phyloP scores from a whole-genome alignment of 35 echinoderm and acorn worm species.

The Heliocidaris tuberculata region DNA sequence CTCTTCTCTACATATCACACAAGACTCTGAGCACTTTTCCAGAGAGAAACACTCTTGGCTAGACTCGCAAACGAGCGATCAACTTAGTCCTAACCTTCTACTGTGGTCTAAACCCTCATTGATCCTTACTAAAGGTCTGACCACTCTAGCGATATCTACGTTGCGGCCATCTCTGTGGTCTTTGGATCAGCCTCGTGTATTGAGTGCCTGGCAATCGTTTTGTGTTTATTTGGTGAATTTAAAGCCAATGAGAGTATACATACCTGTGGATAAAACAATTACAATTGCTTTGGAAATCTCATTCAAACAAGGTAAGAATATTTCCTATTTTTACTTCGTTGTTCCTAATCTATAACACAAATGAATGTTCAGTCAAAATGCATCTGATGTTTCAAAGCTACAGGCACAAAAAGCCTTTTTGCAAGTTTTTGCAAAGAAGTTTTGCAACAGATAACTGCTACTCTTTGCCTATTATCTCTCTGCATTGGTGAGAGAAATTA shows the following conservation, averaged over 20 bases:
- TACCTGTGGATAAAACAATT: slow-evolving; percentile 3
- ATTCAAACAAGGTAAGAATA: not conserved
- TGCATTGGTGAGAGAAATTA: too few species aligned
- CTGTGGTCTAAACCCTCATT: not conserved
- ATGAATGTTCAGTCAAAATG: too few species aligned
- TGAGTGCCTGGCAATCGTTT: not conserved
- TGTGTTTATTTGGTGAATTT: not conserved
- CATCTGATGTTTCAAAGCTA: too few species aligned
- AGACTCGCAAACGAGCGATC: not conserved
- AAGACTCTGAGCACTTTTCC: not conserved
- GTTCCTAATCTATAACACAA: not conserved
- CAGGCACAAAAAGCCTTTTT: too few species aligned
- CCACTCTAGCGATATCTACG: not conserved
- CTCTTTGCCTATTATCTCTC: too few species aligned
- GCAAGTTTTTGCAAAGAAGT: too few species aligned
- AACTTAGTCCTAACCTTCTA: not conserved
- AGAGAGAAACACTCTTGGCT: not conserved
- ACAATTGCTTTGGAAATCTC: not conserved
- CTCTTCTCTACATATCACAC: not conserved
- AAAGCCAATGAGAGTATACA: not conserved
- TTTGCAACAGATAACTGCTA: too few species aligned
- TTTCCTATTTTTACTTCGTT: not conserved
- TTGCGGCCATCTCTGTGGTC: not conserved
- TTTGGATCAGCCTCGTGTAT: not conserved
- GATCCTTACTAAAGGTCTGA: not conserved